Conservation (phyloP, 2,797 vertebrate species). For the Centropyge bicolor region DNA sequence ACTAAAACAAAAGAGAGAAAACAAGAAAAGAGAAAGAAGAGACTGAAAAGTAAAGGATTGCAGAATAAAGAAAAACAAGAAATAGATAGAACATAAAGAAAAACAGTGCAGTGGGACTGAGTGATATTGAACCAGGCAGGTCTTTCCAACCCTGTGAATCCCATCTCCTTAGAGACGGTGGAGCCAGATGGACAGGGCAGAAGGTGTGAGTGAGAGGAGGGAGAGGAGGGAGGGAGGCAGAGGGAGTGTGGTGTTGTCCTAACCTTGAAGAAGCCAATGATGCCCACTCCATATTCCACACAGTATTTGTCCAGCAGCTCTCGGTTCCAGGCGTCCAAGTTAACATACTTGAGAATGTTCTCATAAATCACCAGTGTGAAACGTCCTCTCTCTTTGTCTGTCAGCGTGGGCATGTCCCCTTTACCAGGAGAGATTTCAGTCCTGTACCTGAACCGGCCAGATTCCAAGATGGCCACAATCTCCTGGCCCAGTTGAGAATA, state of each 20-base stretch:
- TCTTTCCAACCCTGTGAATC: conserved; percentile 74
- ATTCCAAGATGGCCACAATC: conserved; percentile 98
- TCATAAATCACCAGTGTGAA: conserved; percentile 97
- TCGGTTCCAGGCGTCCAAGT: conserved; percentile 98
- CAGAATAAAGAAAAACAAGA: conserved; percentile 52
- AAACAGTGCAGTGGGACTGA: conserved; percentile 55
- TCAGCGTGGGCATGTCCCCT: conserved; percentile 98
- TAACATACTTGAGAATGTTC: conserved; percentile 98
- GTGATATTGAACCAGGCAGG: conserved; percentile 70
- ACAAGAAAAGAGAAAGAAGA: conserved; percentile 42
- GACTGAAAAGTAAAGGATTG: conserved; percentile 34
- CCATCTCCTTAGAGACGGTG: conserved; percentile 75
- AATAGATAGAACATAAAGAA: conserved; percentile 42
- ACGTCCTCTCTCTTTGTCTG: conserved; percentile 95
- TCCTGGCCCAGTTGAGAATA: conserved; percentile 99
- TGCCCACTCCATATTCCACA: conserved; percentile 97
- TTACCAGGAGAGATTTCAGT: conserved; percentile 98
- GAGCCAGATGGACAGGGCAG: conserved; percentile 83
- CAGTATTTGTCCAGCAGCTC: conserved; percentile 99
- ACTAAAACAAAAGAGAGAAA: conserved; percentile 53
- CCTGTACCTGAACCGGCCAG: conserved; percentile 95
- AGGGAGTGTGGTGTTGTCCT: conserved; percentile 68
- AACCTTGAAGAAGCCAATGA: conserved; percentile 99
- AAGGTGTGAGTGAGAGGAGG: conserved; percentile 74
- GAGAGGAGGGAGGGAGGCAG: conserved; percentile 55